Evolutionary conservation across 2,113 vertebrate species (phyloP).

Genomic region (Vimba vimba): DNA sequence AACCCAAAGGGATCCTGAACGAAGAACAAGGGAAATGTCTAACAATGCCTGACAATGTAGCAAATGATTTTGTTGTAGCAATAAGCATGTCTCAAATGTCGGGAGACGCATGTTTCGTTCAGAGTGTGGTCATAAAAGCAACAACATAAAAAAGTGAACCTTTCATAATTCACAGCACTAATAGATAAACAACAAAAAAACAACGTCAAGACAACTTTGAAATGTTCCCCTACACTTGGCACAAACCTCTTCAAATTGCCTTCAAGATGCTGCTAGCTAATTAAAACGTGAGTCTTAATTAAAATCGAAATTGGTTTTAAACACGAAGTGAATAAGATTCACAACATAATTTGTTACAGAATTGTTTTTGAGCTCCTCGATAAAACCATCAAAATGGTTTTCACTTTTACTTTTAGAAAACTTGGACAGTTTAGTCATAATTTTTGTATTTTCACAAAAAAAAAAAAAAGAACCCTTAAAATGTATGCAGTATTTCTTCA

Average conservation of each 20-base stretch:
- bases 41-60: slow-evolving; percentile 18
- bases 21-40: slow-evolving; percentile 39
- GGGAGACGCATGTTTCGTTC: background rate
- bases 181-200: slow-evolving; percentile 27
- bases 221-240: background rate
- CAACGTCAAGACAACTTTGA: slow-evolving; percentile 20
- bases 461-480: background rate
- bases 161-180: slow-evolving; percentile 21
- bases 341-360: slow-evolving; percentile 17
- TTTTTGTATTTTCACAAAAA: background rate
- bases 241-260: slow-evolving; percentile 7
- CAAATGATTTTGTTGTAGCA: slow-evolving; percentile 24
- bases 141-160: too few relatives aligned
- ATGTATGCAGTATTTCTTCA: background rate
- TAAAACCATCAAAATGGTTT: slow-evolving; percentile 7
- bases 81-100: slow-evolving; percentile 6
- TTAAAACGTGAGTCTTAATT: slow-evolving; percentile 30
- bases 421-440: background rate
- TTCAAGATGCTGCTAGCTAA: slow-evolving; percentile 29
- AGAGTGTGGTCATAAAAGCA: slow-evolving; percentile 19
- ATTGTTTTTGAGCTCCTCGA: background rate
- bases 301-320: slow-evolving; percentile 29
- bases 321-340: slow-evolving; percentile 38
- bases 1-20: slow-evolving; percentile 38
- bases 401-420: slow-evolving; percentile 23